These are phyloP conservation scores for Agriopis leucophaearia DNA, from an alignment of 2,888 invertebrate genomes.

Conservation along the genomic window DNA sequence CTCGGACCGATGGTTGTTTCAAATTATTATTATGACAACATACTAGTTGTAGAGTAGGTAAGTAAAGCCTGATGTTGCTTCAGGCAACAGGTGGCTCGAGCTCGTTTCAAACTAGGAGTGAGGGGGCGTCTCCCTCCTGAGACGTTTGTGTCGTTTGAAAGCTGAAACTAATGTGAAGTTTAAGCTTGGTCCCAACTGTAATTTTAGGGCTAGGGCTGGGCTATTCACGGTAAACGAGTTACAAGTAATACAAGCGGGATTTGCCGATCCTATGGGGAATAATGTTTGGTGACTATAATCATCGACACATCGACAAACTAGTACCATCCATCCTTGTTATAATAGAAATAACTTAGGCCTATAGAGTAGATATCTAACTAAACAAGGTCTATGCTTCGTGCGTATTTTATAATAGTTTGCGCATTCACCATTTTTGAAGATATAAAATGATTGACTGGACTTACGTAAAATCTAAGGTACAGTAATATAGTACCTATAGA, in stretches of 20 bases:
- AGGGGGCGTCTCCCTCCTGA: slow-evolving; percentile 28
- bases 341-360: background rate
- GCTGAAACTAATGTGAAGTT: slow-evolving; percentile 59
- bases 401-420: too few species aligned
- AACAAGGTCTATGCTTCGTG: background rate
- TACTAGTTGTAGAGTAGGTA: slow-evolving; percentile 16
- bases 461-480: too few species aligned
- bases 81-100: slow-evolving; percentile 66
- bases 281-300: slow-evolving; percentile 2
- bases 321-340: too few species aligned
- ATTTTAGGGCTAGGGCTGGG: slow-evolving; percentile 51
- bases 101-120: slow-evolving; percentile 23
- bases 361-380: background rate
- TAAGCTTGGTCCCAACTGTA: slow-evolving; percentile 56
- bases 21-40: slow-evolving; percentile 1
- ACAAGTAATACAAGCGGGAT: slow-evolving; percentile 28
- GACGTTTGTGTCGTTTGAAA: slow-evolving; percentile 46
- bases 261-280: slow-evolving; percentile 16
- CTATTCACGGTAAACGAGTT: slow-evolving; percentile 28
- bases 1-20: slow-evolving; percentile 29
- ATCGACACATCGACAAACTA: too few species aligned
- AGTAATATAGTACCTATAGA: too few species aligned
- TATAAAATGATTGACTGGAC: too few species aligned
- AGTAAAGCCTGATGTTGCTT: slow-evolving; percentile 51
- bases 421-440: too few species aligned